Base-by-base conservation (phyloP, 1,140 invertebrate genomes). In the Orchestia grillus region DNA sequence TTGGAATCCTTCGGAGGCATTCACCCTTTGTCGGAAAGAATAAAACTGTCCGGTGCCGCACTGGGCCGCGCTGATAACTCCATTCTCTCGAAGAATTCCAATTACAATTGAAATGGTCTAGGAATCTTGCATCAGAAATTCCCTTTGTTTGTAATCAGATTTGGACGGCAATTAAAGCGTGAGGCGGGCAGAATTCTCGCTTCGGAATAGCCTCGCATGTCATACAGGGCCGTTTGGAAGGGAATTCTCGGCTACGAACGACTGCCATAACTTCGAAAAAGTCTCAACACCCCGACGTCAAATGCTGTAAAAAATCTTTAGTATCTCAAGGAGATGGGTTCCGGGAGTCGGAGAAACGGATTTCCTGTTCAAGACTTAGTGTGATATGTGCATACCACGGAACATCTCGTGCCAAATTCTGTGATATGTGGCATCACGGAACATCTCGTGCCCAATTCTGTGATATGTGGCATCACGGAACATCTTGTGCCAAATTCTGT, bases 61-160 rank as follows among this genome's bases (percentile, higher is more conserved):
- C 36, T 44, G 41, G 92, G 92, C 44, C 8, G 44, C 41, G 19
- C 92, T 94, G 92, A 94, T 94, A 94, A 94, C 92, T 94, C 92
- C 44, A 94, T 94, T 94, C 92, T 94, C 92, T 44, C 43, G 40
- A 94, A 44, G 92, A 94, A 94, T 94, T 94, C 92, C 92, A 94
- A 94, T 94, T 94, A 94, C 92, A 94, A 94, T 94, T 94, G 92
- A 94, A 94, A 94, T 94, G 44, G 92, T 47, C 92, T 94, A 94
- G 92, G 92, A 94, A 94, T 94, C 92, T 94, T 94, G 92, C 92
- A 94, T 94, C 92, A 94, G 92, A 94, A 94, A 94, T 94, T 94
- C 92, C 44, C 92, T 94, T 94, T 94, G 92, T 94, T 94, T 94
- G 92, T 94, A 94, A 94, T 94, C 92, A 94, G 92, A 94, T 94